Evolutionary conservation across 1,140 invertebrate species (phyloP), one percentile per base, ranked within the genome.

Genomic region (Caerostris darwini): DNA sequence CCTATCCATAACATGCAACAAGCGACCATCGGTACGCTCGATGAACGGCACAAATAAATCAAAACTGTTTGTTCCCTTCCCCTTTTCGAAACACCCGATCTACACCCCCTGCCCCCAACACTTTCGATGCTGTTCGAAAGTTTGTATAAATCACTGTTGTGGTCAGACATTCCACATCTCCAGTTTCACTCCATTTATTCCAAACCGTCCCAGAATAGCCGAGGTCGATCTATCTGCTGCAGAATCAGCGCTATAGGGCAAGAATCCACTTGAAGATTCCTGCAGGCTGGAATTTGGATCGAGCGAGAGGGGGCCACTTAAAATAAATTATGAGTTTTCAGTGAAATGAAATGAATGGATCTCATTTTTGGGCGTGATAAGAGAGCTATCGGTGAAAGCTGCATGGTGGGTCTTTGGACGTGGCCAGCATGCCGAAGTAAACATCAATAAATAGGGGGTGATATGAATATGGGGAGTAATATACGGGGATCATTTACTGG

Each of bases 151-250:
- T 85, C 82, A 85, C 82, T 57, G 82, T 54, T 54, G 82, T 85
- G 82, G 82, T 85, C 82, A 85, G 57, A 85, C 82, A 85, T 85
- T 85, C 82, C 82, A 57, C 82, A 85, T 85, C 82, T 19, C 82
- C 14, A 85, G 82, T 85, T 85, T 54, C 82, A 54, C 82, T 85
- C 82, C 82, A 85, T 85, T 85, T 85, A 85, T 85, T 85, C 57
- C n/a, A 19, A 81, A 56, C 54, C 71, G 34, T 85, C 82, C 34
- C 34, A 34, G 82, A 58, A 85, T 58, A 85, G 50, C 54, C 54
- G 34, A 34, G 77, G 34, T 34, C 12, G 19, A 7, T 81, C 53
- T 54, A 54, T 58, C 82, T 57, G 54, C 56, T 19, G 54, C 54
- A 19, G 82, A n/a, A 8, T 8, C 54, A 58, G 10, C 54, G 7